Evolutionary conservation across 2,888 invertebrate species (phyloP), one percentile per base, ranked within the genome.

Genomic region (Pycnomerus fuliginosus): DNA sequence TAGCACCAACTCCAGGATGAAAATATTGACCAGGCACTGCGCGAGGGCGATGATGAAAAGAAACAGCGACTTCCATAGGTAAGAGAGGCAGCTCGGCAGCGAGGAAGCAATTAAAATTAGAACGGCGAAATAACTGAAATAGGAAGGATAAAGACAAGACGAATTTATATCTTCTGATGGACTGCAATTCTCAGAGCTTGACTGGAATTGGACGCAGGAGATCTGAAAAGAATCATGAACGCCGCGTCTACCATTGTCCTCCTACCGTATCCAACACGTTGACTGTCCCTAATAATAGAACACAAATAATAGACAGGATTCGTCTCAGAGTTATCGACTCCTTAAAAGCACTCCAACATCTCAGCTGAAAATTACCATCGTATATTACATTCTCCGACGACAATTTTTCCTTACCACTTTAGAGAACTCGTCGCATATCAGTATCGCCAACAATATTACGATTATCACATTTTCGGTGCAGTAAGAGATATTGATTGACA

Each of bases 71-170:
- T 87, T 87, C 61, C 80, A 76, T 45, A 84, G 70, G 64, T 87
- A 85, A 23, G 84, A 83, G 36, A 87, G 72, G 61, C 86, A 85
- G 1, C 84, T 81, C 50, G 87, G 81, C 58, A 87, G 78, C 13
- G 87, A 82, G 31, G 83, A 78, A 2, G 83, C 82, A 45, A 87
- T 77, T 45, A 88, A 69, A 44, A 85, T 82, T 45, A 87, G 72
- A 33, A 85, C 81, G 33, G 80, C 79, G 66, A 84, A 83, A 67
- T 84, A 82, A 52, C 84, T 81, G 68, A 86, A 82, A 69, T 87
- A 88, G 30, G 85, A 84, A 24, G 87, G 87, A 67, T 83, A 84
- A 22, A 80, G 74, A 61, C 84, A 84, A 16, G 71, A 69, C 3
- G 69, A 61, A 15, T 71, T 66, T 44, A 72, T 70, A 32, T 68